A percentile compares a stretch with the other conserved stretches of the same genome.
These are phyloP conservation scores for Lithobates sylvaticus DNA, from an alignment of 2,797 vertebrate species.

Conservation along the genomic window DNA sequence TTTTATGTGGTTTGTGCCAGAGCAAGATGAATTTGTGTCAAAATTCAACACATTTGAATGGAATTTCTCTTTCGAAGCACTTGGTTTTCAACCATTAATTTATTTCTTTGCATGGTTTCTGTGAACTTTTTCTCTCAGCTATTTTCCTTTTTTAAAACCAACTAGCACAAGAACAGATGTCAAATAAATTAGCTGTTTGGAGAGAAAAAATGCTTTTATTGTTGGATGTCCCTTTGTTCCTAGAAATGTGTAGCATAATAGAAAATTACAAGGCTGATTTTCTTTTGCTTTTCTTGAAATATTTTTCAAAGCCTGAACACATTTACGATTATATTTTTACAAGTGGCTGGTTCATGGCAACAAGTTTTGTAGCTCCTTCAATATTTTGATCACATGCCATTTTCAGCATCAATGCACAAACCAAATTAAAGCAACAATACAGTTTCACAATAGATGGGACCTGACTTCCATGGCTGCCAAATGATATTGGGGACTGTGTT, in stretches of 20 bases:
- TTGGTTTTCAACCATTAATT: not conserved
- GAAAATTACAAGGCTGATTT: not conserved
- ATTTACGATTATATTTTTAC: conserved; percentile 48
- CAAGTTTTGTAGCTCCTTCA: conserved; percentile 52
- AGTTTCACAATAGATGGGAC: conserved; percentile 52
- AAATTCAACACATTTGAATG: not conserved
- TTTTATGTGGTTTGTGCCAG: not conserved
- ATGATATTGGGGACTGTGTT: conserved; percentile 56
- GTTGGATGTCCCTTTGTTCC: not conserved
- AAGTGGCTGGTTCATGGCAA: conserved; percentile 59
- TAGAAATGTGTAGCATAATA: not conserved
- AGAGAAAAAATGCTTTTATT: not conserved
- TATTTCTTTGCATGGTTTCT: not conserved
- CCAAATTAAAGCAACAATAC: conserved; percentile 35
- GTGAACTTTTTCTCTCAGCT: not conserved
- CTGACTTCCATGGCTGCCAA: conserved; percentile 54
- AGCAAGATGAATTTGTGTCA: not conserved
- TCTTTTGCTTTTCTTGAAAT: not conserved
- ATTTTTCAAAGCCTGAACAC: conserved; percentile 15
- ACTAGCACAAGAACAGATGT: conserved; percentile 13
- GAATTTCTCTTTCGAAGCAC: not conserved
- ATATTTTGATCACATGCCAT: conserved; percentile 65
- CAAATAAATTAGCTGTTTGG: not conserved
- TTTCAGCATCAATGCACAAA: conserved; percentile 39
- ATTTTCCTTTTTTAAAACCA: not conserved